These are phyloP conservation scores for Drosophila miranda DNA, from an alignment of 1,140 invertebrate species.

Conservation along the genomic window DNA sequence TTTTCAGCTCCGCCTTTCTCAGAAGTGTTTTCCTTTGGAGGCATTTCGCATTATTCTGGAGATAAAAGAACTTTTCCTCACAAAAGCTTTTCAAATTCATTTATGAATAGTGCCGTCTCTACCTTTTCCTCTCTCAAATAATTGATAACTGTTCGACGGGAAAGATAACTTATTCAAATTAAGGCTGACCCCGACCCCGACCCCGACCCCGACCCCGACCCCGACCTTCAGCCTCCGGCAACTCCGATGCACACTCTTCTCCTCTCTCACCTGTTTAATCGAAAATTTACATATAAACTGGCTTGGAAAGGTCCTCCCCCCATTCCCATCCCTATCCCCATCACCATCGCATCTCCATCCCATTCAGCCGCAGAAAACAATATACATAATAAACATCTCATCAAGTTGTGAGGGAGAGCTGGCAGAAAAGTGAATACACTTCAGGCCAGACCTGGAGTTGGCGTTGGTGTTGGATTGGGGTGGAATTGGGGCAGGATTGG, in stretches of 20 bases:
- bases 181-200: slow-evolving; percentile 32
- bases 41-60: too few species aligned
- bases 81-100: not conserved
- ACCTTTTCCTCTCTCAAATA: not conserved
- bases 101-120: too few species aligned
- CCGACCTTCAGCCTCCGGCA: too few species aligned
- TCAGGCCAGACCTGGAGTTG: slow-evolving; percentile 17
- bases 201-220: not conserved
- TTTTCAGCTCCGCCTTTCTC: too few species aligned
- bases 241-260: not conserved
- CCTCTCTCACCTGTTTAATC: slow-evolving; percentile 54
- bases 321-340: not conserved
- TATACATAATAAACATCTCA: slow-evolving; percentile 75
- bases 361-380: slow-evolving; percentile 19
- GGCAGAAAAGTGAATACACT: slow-evolving; percentile 15
- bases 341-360: not conserved
- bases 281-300: slow-evolving; percentile 65
- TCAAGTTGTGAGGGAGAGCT: slow-evolving; percentile 44
- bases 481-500: not conserved
- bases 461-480: slow-evolving; percentile 3
- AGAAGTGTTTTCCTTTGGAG: too few species aligned
- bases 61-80: not conserved
- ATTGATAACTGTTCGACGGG: slow-evolving; percentile 36
- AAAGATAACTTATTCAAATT: slow-evolving; percentile 65
- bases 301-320: slow-evolving; percentile 7